Evolutionary conservation across 2,888 invertebrate species (phyloP).

Genomic region (Lordiphosa andalusiaca): DNA sequence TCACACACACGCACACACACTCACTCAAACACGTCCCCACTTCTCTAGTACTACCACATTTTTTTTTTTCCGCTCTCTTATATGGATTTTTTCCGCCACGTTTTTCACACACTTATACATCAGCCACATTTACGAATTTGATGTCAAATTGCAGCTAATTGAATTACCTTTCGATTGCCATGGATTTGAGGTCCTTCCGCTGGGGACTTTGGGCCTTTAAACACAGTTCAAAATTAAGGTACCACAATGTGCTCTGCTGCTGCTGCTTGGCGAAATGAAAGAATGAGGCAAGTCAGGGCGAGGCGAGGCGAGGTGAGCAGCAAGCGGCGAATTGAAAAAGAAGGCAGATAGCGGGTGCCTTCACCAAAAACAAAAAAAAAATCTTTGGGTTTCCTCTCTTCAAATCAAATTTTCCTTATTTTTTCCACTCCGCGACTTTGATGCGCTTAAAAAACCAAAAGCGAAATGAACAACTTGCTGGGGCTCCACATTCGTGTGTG

Average conservation of each 20-base stretch:
- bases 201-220: conserved; percentile 32
- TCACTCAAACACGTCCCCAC: conserved; percentile 13
- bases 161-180: conserved; percentile 48
- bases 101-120: conserved; percentile 62
- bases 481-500: conserved; percentile 16
- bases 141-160: conserved; percentile 42
- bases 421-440: conserved; percentile 35
- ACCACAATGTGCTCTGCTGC: conserved; percentile 65
- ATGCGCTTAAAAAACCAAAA: conserved; percentile 30
- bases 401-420: conserved; percentile 11
- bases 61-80: conserved; percentile 42
- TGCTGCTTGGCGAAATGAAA: conserved; percentile 42
- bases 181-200: conserved; percentile 31
- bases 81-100: conserved; percentile 70
- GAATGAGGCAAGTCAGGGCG: conserved; percentile 24
- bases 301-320: conserved; percentile 24
- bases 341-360: conserved; percentile 49
- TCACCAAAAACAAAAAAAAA: background rate
- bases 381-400: background rate
- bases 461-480: conserved; percentile 49
- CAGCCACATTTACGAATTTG: conserved; percentile 41
- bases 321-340: conserved; percentile 67
- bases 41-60: conserved; percentile 57
- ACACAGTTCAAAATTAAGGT: conserved; percentile 41
- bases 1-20: conserved; percentile 39